Percentiles rank a stretch among this genome's conserved stretches.
These are phyloP conservation scores for Apodemia duryi DNA, from an alignment of 2,888 invertebrate genomes.

Conservation along the genomic window DNA sequence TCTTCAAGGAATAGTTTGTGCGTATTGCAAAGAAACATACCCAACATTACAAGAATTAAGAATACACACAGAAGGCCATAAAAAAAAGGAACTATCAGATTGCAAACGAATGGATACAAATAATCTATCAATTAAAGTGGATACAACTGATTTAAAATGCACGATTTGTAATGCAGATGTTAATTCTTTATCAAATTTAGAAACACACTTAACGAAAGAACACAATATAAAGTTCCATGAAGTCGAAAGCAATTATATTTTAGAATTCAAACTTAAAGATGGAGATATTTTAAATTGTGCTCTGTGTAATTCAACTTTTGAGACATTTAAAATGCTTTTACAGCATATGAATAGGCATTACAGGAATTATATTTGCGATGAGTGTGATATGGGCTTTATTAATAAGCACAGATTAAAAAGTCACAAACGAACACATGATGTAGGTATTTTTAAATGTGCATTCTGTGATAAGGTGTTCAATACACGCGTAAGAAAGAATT, in stretches of 20 bases:
- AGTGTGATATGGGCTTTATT: slow-evolving; percentile 61
- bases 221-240: slow-evolving; percentile 58
- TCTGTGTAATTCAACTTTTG: slow-evolving; percentile 54
- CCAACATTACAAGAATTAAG: slow-evolving; percentile 41
- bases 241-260: slow-evolving; percentile 53
- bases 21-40: slow-evolving; percentile 53
- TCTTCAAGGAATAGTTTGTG: slow-evolving; percentile 53
- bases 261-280: slow-evolving; percentile 58
- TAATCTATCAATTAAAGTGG: slow-evolving; percentile 61
- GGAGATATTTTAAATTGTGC: slow-evolving; percentile 54
- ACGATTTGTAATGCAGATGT: slow-evolving; percentile 43
- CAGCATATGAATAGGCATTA: slow-evolving; percentile 71
- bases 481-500: slow-evolving; percentile 51
- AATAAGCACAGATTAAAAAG: slow-evolving; percentile 58
- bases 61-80: slow-evolving; percentile 45
- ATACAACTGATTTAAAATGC: slow-evolving; percentile 59
- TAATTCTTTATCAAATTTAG: slow-evolving; percentile 45
- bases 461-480: slow-evolving; percentile 61
- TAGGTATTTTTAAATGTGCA: slow-evolving; percentile 53
- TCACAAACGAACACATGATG: slow-evolving; percentile 57
- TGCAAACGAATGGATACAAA: slow-evolving; percentile 51
- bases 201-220: slow-evolving; percentile 48
- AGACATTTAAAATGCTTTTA: slow-evolving; percentile 61
- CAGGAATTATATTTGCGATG: slow-evolving; percentile 61
- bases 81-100: slow-evolving; percentile 41